phyloP scores from a whole-genome alignment of 2,797 vertebrate species.

The Malurus leucopterus region DNA sequence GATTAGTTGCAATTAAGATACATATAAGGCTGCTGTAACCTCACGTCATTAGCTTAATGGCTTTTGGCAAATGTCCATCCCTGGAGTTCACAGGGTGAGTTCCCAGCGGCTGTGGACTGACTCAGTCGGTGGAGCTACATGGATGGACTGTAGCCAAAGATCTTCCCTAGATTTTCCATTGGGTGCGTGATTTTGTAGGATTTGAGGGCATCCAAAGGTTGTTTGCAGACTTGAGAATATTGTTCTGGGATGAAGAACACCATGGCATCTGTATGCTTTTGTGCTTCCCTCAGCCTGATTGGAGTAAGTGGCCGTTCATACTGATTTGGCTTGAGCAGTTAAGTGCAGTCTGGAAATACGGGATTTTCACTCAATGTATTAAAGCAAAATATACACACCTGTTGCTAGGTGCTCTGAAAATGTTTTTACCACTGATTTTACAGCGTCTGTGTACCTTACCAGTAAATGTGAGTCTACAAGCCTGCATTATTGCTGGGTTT shows the following conservation, averaged over 20 bases:
- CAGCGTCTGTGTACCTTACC: background rate
- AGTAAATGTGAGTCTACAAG: background rate
- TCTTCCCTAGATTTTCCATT: background rate
- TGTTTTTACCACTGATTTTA: conserved; percentile 13
- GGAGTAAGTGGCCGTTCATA: background rate
- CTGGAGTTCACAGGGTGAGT: background rate
- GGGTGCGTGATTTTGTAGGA: background rate
- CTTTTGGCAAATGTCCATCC: background rate
- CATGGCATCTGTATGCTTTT: background rate
- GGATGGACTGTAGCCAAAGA: background rate
- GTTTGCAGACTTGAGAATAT: background rate
- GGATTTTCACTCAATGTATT: background rate
- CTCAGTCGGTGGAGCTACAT: background rate
- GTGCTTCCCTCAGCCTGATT: background rate
- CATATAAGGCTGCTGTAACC: background rate
- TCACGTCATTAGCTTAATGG: background rate
- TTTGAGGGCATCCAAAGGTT: background rate
- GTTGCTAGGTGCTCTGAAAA: conserved; percentile 19
- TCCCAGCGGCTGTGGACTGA: background rate
- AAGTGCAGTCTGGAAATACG: background rate
- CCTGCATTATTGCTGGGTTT: background rate
- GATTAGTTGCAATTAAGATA: background rate
- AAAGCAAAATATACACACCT: conserved; percentile 26
- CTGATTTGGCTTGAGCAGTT: background rate
- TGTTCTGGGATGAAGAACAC: background rate